These are phyloP conservation scores for Neotoma lepida DNA, from an alignment of 2,113 vertebrate genomes.

Conservation along the genomic window DNA sequence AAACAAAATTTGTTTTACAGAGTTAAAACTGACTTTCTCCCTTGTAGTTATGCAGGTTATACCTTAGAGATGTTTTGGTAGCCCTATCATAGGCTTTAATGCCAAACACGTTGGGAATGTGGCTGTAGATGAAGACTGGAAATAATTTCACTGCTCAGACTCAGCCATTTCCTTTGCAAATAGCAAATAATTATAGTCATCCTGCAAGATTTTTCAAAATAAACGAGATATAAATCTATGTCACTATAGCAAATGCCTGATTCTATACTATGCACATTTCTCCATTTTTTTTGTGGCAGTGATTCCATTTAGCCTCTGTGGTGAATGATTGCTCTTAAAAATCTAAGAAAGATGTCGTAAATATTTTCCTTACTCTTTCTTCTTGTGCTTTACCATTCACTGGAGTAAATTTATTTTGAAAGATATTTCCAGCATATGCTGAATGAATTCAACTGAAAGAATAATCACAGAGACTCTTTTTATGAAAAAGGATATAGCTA, in stretches of 20 bases:
- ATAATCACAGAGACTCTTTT: not conserved
- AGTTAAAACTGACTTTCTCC: not conserved
- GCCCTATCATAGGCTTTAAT: not conserved
- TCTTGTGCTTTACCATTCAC: not conserved
- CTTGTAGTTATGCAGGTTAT: not conserved
- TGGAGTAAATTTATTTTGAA: slow-evolving; percentile 11
- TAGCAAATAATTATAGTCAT: slow-evolving; percentile 1
- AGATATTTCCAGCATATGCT: not conserved
- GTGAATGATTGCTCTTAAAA: slow-evolving; percentile 38
- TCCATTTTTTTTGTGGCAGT: not conserved
- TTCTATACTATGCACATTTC: not conserved
- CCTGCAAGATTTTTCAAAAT: not conserved
- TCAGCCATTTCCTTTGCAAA: slow-evolving; percentile 17
- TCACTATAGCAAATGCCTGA: not conserved
- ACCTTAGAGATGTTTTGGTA: not conserved
- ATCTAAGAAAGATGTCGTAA: not conserved
- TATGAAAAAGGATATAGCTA: not conserved
- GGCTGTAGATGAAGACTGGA: not conserved
- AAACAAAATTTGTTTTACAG: not conserved
- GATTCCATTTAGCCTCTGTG: not conserved
- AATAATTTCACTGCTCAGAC: not conserved
- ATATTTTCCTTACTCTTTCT: not conserved
- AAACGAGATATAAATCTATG: slow-evolving; percentile 11
- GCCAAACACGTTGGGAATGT: slow-evolving; percentile 21
- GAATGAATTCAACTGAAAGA: slow-evolving; percentile 31